phyloP scores from a whole-genome alignment of 2,797 vertebrate species.

The Chrysocyon brachyurus region DNA sequence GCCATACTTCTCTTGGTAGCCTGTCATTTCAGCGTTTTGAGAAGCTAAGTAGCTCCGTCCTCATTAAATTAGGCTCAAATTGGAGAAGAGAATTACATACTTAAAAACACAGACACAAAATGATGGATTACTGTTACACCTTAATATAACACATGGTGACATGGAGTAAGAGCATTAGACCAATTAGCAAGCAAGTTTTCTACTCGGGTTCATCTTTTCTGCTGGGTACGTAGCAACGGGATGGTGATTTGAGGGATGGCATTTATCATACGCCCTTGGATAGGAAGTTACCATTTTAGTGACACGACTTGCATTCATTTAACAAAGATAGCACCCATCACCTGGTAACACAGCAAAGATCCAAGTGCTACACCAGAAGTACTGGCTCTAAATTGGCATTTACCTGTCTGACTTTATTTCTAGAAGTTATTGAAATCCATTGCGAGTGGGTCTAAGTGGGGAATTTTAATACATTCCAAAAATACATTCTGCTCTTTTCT shows the following conservation, averaged over 20 bases:
- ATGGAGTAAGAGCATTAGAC: conserved; percentile 49
- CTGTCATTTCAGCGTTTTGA: conserved; percentile 58
- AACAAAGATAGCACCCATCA: conserved; percentile 5
- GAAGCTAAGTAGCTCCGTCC: conserved; percentile 56
- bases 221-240: conserved; percentile 25
- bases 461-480: conserved; percentile 16
- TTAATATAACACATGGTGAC: conserved; percentile 57
- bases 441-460: not conserved
- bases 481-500: conserved; percentile 46
- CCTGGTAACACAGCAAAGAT: not conserved
- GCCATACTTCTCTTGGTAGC: conserved; percentile 54
- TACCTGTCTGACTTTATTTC: not conserved
- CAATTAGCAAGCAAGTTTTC: conserved; percentile 73
- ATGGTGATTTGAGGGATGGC: conserved; percentile 26
- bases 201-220: conserved; percentile 63
- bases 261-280: conserved; percentile 53
- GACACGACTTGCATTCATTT: conserved; percentile 61
- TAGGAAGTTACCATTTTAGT: conserved; percentile 67
- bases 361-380: not conserved
- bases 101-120: conserved; percentile 66
- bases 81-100: conserved; percentile 71
- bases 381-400: not conserved
- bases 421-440: conserved; percentile 37
- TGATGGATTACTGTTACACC: conserved; percentile 75
- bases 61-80: conserved; percentile 76